phyloP scores from a whole-genome alignment of 2,888 invertebrate species.

The Herminia tarsipennalis region DNA sequence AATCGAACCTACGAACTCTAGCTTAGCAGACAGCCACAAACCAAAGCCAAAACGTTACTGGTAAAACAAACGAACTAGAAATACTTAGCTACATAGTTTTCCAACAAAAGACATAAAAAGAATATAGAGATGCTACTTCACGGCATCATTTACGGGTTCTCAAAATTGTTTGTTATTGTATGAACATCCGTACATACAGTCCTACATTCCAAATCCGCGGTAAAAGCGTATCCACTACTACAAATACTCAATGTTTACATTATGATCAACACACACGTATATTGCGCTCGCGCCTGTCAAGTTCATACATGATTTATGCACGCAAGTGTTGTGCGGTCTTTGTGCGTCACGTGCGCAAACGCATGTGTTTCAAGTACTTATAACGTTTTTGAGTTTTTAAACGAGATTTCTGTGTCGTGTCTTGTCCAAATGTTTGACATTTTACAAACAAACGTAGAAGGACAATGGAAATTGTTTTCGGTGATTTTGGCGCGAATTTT shows the following conservation, averaged over 20 bases:
- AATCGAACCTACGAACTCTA: no score
- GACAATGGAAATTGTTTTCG: slow-evolving; percentile 10
- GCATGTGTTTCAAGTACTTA: slow-evolving; percentile 24
- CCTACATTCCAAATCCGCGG: neutral
- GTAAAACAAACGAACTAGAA: no score
- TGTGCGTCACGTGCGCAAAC: slow-evolving; percentile 35
- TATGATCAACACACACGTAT: slow-evolving; percentile 22
- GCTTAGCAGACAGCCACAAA: no score
- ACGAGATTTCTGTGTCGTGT: slow-evolving; percentile 31
- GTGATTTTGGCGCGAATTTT: neutral
- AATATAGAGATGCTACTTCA: neutral
- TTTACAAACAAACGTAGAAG: slow-evolving; percentile 15
- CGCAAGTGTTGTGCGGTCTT: slow-evolving; percentile 49
- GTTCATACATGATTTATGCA: slow-evolving; percentile 67
- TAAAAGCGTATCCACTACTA: slow-evolving; percentile 2
- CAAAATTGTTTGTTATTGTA: slow-evolving; percentile 1
- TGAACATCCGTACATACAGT: neutral
- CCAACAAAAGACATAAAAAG: no score
- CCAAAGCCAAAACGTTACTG: no score
- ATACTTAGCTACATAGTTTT: no score
- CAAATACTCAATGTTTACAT: slow-evolving; percentile 21
- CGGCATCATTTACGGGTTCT: neutral
- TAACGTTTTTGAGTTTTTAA: slow-evolving; percentile 21
- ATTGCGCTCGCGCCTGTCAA: slow-evolving; percentile 56
- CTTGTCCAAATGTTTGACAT: slow-evolving; percentile 22